Conservation (phyloP, 2,113 vertebrate genomes). For the Eulacestoma nigropectus region DNA sequence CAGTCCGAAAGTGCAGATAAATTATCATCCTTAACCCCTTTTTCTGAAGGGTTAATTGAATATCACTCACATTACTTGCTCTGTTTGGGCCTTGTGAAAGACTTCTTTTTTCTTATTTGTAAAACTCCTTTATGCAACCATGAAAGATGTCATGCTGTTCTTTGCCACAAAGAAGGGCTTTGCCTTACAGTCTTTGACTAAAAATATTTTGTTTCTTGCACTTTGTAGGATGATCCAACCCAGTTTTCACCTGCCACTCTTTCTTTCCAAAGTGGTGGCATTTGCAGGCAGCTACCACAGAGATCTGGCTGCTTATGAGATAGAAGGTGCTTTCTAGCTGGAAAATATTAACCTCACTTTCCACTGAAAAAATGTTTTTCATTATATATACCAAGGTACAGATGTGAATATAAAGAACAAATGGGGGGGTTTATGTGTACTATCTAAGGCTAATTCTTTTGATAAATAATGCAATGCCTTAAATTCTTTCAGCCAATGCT, state of each 20-base stretch:
- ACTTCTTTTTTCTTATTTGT: not conserved
- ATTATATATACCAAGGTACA: not conserved
- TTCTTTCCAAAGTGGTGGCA: not conserved
- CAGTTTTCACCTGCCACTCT: not conserved
- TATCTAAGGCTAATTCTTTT: not conserved
- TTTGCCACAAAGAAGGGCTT: not conserved
- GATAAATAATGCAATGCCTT: not conserved
- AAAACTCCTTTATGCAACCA: not conserved
- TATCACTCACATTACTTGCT: not conserved
- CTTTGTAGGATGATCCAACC: not conserved
- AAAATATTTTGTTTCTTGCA: not conserved
- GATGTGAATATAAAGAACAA: constrained; percentile 7
- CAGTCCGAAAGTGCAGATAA: not conserved
- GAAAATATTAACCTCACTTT: constrained; percentile 19
- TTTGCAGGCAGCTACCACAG: not conserved
- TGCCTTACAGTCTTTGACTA: not conserved
- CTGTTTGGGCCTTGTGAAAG: not conserved
- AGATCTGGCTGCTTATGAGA: not conserved
- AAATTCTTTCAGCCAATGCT: not conserved
- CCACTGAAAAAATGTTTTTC: not conserved
- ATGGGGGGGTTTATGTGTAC: not conserved
- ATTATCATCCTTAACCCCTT: not conserved
- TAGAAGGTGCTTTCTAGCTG: not conserved
- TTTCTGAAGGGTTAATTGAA: not conserved
- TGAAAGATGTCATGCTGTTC: not conserved